Evolutionary conservation across 2,113 vertebrate species (phyloP), one percentile per base, ranked within the genome.

Genomic region (Etheostoma cragini): DNA sequence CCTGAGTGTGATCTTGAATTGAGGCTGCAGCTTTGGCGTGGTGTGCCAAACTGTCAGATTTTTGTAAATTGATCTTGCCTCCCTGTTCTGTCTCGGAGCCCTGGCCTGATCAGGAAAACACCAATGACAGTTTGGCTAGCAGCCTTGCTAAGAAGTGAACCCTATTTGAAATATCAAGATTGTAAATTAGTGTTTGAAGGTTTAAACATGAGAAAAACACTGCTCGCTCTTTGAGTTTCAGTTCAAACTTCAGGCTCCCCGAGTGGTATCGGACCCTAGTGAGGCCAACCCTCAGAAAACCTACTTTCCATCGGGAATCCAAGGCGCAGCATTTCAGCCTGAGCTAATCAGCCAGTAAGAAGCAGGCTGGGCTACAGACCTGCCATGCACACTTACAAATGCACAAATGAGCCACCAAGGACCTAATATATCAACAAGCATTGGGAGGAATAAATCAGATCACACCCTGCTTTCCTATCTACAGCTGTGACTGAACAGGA

Each of bases 141-240:
- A 26, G 85, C 86, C 84, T 86, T 50, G 52, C 76, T 84, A 82
- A 85, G 81, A 88, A 78, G 68, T 63, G 52, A 89, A 68, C 42
- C 62, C 63, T 22, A 80, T 89, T 82, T 85, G 63, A 91, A 92
- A 87, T 69, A 82, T 86, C 71, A 88, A 90, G 65, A 85, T 68
- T 72, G 82, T 69, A 91, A 93, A 94, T 93, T 85, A 92, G 82
- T 46, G 67, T 91, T 90, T 87, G 78, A 89, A 85, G 63, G 73
- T 81, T 88, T 90, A 84, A 87, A 82, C 73, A 89, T 86, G 75
- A 90, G 64, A 62, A 84, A 91, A 90, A 85, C 70, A 46, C 54
- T 53, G 72, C 70, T 65, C 38, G 80, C 6, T 21, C 56, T 87
- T 89, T 75, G 65, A 87, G 67, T 69, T 87, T 69, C 73, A 16